phyloP scores from a whole-genome alignment of 2,888 invertebrate genomes.

The Zaprionus lineosus region DNA sequence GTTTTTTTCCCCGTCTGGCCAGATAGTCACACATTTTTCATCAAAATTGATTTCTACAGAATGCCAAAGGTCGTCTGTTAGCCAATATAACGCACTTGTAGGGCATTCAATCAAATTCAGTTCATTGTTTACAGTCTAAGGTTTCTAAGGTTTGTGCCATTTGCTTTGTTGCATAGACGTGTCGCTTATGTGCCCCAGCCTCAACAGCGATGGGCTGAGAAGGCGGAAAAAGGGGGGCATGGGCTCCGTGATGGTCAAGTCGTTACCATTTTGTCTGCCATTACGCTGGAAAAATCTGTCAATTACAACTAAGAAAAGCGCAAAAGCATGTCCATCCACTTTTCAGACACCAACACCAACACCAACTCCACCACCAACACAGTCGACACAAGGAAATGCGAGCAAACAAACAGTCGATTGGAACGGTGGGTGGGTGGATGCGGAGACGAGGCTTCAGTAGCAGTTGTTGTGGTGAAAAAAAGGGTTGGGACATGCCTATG shows the following conservation, averaged over 20 bases:
- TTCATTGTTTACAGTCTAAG: conserved; percentile 48
- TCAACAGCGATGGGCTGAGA: too few relatives aligned
- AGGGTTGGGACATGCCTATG: too few relatives aligned
- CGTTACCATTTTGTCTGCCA: conserved; percentile 68
- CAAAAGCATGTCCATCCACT: conserved; percentile 70
- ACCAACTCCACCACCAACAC: too few relatives aligned
- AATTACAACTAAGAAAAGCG: conserved; percentile 71
- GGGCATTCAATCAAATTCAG: conserved; percentile 39
- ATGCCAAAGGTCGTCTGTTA: not conserved
- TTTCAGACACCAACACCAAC: conserved; percentile 11
- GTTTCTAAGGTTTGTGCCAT: conserved; percentile 30
- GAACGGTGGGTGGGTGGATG: too few relatives aligned
- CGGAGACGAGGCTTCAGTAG: too few relatives aligned
- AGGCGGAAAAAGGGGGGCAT: too few relatives aligned
- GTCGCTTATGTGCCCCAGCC: too few relatives aligned
- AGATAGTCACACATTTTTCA: too few relatives aligned
- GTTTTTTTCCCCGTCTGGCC: too few relatives aligned
- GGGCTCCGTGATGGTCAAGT: conserved; percentile 31
- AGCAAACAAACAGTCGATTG: conserved; percentile 33
- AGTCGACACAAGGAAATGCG: conserved; percentile 5
- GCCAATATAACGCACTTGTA: not conserved
- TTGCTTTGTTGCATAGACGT: conserved; percentile 33
- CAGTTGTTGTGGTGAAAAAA: too few relatives aligned
- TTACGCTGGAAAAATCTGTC: conserved; percentile 72
- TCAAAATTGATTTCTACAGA: not conserved